Percentiles rank a stretch among this genome's conserved stretches.
Evolutionary conservation across 2,797 vertebrate genomes (phyloP).

Genomic region (Epinephelus awoara): DNA sequence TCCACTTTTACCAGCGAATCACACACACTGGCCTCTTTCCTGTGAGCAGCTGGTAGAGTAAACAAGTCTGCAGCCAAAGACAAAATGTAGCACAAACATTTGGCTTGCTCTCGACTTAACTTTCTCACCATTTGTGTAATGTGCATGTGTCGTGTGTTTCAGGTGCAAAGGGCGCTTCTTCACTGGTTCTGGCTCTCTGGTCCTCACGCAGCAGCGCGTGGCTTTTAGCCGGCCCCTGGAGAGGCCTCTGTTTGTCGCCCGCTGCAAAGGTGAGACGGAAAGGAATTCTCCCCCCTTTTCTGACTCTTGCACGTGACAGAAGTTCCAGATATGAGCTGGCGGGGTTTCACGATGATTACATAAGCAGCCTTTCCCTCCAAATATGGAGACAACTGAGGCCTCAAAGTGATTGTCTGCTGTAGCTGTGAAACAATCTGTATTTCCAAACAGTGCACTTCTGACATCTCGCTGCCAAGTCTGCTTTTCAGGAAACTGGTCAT

Average conservation of each 20-base stretch:
- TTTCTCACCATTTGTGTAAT: conserved; percentile 62
- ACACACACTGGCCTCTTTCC: conserved; percentile 28
- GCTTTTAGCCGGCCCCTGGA: conserved; percentile 93
- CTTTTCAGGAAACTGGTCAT: conserved; percentile 11
- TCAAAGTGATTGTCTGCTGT: conserved; percentile 49
- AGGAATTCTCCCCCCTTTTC: conserved; percentile 45
- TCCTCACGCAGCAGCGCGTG: conserved; percentile 90
- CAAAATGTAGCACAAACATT: conserved; percentile 63
- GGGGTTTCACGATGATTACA: conserved; percentile 62
- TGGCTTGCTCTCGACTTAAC: conserved; percentile 46
- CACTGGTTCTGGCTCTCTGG: conserved; percentile 87
- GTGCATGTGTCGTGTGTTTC: conserved; percentile 64
- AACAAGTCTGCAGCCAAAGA: conserved; percentile 59
- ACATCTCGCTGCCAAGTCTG: background rate
- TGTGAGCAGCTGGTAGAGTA: conserved; percentile 57
- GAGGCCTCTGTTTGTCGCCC: conserved; percentile 90
- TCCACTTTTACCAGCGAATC: conserved; percentile 20
- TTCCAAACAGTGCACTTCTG: conserved; percentile 4
- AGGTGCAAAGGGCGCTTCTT: conserved; percentile 93
- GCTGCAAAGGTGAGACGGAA: conserved; percentile 92
- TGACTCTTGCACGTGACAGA: conserved; percentile 62
- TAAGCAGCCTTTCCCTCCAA: conserved; percentile 66
- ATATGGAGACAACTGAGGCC: conserved; percentile 69
- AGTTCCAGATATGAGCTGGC: conserved; percentile 73
- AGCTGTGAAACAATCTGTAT: conserved; percentile 48